Evolutionary conservation across 2,113 vertebrate genomes (phyloP).

Genomic region (Leiothrix lutea): DNA sequence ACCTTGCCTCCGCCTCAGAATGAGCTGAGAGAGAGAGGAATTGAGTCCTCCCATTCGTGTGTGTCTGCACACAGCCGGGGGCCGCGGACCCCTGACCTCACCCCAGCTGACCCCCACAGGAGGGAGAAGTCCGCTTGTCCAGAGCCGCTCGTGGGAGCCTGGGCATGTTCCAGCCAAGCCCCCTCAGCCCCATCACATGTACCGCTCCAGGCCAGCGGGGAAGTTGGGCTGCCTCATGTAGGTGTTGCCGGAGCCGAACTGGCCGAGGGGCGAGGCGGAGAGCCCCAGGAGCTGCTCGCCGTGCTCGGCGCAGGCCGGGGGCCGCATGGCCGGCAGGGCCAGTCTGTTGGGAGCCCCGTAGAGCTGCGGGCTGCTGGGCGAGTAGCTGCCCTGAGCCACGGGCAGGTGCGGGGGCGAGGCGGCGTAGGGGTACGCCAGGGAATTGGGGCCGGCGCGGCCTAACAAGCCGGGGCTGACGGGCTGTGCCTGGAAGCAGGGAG

Average conservation of each 20-base stretch:
- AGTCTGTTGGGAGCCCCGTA: conserved; percentile 81
- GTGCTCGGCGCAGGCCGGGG: conserved; percentile 80
- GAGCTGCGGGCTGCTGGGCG: conserved; percentile 79
- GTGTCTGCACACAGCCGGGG: neutral
- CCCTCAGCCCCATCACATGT: conserved; percentile 75
- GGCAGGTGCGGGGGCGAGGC: conserved; percentile 79
- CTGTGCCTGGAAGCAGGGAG: conserved; percentile 80
- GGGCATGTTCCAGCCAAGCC: neutral
- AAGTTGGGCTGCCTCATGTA: conserved; percentile 89
- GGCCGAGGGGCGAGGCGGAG: conserved; percentile 70
- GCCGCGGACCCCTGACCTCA: accelerated
- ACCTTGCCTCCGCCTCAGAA: neutral
- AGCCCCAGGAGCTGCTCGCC: conserved; percentile 86
- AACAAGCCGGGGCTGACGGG: conserved; percentile 63
- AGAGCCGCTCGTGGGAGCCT: neutral
- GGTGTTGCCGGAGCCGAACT: conserved; percentile 73
- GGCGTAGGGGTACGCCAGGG: conserved; percentile 76
- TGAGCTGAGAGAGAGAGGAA: neutral
- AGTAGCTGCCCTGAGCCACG: conserved; percentile 78
- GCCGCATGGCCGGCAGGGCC: conserved; percentile 65
- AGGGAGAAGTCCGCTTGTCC: neutral
- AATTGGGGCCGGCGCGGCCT: conserved; percentile 24
- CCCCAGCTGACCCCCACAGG: neutral
- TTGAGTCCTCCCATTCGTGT: accelerated
- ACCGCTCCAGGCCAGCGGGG: conserved; percentile 85